phyloP scores from a whole-genome alignment of 2,888 invertebrate genomes.

The Leucophenga montana region DNA sequence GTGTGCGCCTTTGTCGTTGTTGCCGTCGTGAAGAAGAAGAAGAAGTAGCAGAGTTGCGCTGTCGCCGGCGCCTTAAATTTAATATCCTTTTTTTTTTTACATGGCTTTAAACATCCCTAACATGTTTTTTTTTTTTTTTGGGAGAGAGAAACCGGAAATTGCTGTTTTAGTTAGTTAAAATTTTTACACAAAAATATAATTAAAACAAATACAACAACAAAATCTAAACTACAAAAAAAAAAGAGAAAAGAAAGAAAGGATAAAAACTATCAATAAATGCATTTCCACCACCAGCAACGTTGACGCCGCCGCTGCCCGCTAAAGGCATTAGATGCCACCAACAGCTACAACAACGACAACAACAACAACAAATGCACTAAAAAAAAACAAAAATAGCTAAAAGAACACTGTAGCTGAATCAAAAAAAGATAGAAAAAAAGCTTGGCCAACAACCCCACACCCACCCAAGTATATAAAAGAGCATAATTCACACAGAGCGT shows the following conservation, averaged over 20 bases:
- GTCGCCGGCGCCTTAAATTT: not conserved
- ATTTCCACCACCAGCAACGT: constrained; percentile 7
- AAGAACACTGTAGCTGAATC: constrained; percentile 1
- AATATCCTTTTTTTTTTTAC: no score
- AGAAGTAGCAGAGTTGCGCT: no score
- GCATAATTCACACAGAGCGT: not conserved
- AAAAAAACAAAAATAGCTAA: not conserved
- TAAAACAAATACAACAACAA: not conserved
- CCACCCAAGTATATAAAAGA: constrained; percentile 6
- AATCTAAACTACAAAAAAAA: not conserved
- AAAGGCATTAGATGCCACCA: no score
- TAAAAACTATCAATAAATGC: constrained; percentile 16
- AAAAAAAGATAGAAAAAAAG: not conserved
- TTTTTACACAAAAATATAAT: not conserved
- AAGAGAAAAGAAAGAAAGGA: not conserved
- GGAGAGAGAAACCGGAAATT: not conserved
- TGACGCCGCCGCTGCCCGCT: not conserved
- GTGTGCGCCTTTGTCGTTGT: not conserved
- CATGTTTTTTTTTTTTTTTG: not conserved
- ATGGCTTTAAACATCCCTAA: no score
- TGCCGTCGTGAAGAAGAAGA: not conserved
- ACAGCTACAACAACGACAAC: no score
- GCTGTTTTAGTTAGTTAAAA: not conserved
- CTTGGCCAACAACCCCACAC: constrained; percentile 11
- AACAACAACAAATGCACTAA: not conserved